Conservation (phyloP, 1,140 invertebrate species). For the Tetragnatha versicolor region DNA sequence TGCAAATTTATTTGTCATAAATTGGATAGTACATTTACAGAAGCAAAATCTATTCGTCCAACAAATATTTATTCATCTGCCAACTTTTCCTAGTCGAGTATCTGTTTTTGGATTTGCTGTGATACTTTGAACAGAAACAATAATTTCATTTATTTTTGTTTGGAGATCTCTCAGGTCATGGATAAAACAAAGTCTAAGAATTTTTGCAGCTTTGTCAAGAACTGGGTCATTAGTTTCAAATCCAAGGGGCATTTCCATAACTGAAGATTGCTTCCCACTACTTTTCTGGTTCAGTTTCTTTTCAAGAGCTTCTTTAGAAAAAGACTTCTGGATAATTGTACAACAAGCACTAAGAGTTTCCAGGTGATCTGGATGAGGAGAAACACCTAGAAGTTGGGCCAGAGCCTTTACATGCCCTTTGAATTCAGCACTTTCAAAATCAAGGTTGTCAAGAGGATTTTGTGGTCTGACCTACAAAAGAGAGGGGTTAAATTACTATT, state of each 20-base stretch:
- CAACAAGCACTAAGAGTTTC: constrained; percentile 72
- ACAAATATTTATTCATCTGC: constrained; percentile 63
- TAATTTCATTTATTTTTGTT: constrained; percentile 91
- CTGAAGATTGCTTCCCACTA: constrained; percentile 70
- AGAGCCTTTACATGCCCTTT: constrained; percentile 78
- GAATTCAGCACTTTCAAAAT: constrained; percentile 85
- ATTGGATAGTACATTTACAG: no score
- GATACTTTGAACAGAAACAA: constrained; percentile 88
- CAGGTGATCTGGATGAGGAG: constrained; percentile 81
- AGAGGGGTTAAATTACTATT: neutral
- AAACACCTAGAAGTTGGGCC: constrained; percentile 79
- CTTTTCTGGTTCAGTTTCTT: constrained; percentile 41
- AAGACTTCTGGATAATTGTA: constrained; percentile 39
- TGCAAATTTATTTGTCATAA: no score
- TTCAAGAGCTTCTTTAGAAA: constrained; percentile 32
- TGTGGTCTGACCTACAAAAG: constrained; percentile 28
- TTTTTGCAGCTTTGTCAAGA: constrained; percentile 78
- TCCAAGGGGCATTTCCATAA: constrained; percentile 73
- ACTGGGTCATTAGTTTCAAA: constrained; percentile 75
- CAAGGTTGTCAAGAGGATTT: constrained; percentile 83
- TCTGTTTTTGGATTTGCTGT: constrained; percentile 98
- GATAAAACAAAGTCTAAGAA: constrained; percentile 87
- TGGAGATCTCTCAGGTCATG: constrained; percentile 90
- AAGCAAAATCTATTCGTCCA: no score
- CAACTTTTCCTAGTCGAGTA: constrained; percentile 91